phyloP scores from a whole-genome alignment of 1,140 invertebrate genomes.

The Drosophila ohnishii region DNA sequence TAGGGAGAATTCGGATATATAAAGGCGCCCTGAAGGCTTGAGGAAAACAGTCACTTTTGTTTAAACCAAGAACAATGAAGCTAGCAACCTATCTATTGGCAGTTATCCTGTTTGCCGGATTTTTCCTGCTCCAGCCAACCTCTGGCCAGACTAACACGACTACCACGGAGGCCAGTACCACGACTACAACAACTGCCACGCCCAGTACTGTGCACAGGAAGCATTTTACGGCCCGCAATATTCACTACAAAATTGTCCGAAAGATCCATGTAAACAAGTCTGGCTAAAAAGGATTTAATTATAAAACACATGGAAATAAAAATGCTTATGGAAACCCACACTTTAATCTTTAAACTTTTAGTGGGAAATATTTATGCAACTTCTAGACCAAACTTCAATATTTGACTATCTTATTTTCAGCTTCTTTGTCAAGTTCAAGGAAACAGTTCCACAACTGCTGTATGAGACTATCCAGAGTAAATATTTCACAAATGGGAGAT shows the following conservation, averaged over 20 bases:
- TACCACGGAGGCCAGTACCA: conserved; percentile 13
- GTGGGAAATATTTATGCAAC: not conserved
- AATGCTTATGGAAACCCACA: too few species aligned
- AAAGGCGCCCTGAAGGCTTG: not conserved
- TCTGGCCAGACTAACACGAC: conserved; percentile 27
- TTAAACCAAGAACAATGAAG: conserved; percentile 29
- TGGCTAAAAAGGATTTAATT: not conserved
- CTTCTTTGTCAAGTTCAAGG: conserved; percentile 6
- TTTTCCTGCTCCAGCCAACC: conserved; percentile 15
- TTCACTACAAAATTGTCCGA: conserved; percentile 16
- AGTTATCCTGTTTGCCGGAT: conserved; percentile 23
- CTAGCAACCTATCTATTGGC: conserved; percentile 29
- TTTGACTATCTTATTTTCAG: not conserved
- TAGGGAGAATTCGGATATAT: conserved; percentile 7
- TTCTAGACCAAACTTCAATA: not conserved
- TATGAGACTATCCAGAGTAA: not conserved
- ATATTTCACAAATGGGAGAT: not conserved
- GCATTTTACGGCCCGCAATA: conserved; percentile 3
- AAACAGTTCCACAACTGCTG: not conserved
- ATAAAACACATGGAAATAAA: not conserved
- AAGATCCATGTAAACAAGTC: conserved; percentile 11
- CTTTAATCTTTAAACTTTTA: not conserved
- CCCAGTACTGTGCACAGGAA: conserved; percentile 25
- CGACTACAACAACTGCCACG: conserved; percentile 5
- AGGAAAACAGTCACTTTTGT: conserved; percentile 5